Base-by-base conservation (phyloP, 2,888 invertebrate genomes). In the Cybosia mesomella region DNA sequence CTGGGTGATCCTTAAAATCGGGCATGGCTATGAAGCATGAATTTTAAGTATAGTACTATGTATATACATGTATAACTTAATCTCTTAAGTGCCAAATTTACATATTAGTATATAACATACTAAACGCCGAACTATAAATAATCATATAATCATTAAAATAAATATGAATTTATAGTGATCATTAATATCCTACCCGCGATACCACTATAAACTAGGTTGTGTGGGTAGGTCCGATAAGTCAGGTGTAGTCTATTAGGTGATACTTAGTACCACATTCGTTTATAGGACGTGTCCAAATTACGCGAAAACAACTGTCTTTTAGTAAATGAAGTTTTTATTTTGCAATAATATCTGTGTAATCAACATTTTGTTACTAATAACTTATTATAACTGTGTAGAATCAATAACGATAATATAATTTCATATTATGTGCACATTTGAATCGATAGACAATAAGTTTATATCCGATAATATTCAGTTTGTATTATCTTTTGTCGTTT, bases 1-100 rank as follows among this genome's bases (percentile, higher is more conserved):
- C 49, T 49, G 49, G 49, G 49, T 49, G n/a, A 58, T 53, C 34
- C 59, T 36, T 49, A 49, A 49, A n/a, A 49, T 49, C n/a, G 49
- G 49, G 49, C 49, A 49, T n/a, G 49, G n/a, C 49, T 49, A 49
- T 49, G 49, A 49, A 18, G 43, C 43, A 43, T n/a, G 49, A 49
- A 18, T 43, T 15, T 39, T n/a, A 49, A 49, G 7, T 8, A n/a
- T 9, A n/a, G 11, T 36, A 36, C 13, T 36, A 43, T 7, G 7
- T 43, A 43, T 43, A 7, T 43, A 18, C 43, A 43, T n/a, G n/a
- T 49, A 49, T n/a, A 49, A 49, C 7, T 49, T 8, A 49, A 49
- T n/a, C 49, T 49, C 49, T 49, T 49, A 43, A 8, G 49, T 49
- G 49, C 49, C 49, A 49, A 49, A n/a, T 49, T 49, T 43, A 43